Evolutionary conservation across 2,888 invertebrate genomes (phyloP).

Genomic region (Caenorhabditis sp.): DNA sequence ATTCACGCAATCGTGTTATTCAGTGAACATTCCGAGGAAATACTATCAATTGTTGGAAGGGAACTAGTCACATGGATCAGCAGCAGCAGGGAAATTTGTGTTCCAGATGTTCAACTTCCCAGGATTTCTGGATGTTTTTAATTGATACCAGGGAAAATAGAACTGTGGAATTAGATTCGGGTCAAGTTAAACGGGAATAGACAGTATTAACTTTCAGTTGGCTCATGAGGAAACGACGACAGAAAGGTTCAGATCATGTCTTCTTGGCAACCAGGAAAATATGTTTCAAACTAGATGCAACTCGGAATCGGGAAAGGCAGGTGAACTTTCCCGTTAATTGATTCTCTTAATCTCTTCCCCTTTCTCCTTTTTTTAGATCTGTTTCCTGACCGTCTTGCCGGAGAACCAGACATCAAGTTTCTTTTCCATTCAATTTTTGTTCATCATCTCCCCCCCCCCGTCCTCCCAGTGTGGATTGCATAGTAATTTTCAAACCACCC

Average conservation of each 20-base stretch:
- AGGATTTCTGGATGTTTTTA: too few relatives aligned
- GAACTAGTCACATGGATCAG: neutral
- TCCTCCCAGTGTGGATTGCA: slow-evolving; percentile 57
- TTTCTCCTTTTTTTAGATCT: slow-evolving; percentile 17
- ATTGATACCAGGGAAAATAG: too few relatives aligned
- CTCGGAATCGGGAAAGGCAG: neutral
- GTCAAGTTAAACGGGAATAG: too few relatives aligned
- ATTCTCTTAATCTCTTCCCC: neutral
- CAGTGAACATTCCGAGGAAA: neutral
- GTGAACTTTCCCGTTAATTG: neutral
- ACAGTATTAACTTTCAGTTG: too few relatives aligned
- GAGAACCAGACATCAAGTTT: slow-evolving; percentile 50
- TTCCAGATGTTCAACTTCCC: neutral
- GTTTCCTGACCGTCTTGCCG: slow-evolving; percentile 10
- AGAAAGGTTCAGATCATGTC: too few relatives aligned
- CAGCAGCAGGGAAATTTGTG: too few relatives aligned
- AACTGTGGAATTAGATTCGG: too few relatives aligned
- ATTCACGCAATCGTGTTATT: neutral
- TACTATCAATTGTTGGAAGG: neutral
- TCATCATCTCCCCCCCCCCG: too few relatives aligned
- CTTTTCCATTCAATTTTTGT: slow-evolving; percentile 53
- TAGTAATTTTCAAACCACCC: slow-evolving; percentile 60
- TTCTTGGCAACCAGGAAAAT: too few relatives aligned
- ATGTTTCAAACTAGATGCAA: neutral
- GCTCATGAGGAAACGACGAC: too few relatives aligned